These are phyloP conservation scores for Alcedo quadribrachys DNA, from an alignment of 2,797 vertebrate genomes.

Conservation along the genomic window DNA sequence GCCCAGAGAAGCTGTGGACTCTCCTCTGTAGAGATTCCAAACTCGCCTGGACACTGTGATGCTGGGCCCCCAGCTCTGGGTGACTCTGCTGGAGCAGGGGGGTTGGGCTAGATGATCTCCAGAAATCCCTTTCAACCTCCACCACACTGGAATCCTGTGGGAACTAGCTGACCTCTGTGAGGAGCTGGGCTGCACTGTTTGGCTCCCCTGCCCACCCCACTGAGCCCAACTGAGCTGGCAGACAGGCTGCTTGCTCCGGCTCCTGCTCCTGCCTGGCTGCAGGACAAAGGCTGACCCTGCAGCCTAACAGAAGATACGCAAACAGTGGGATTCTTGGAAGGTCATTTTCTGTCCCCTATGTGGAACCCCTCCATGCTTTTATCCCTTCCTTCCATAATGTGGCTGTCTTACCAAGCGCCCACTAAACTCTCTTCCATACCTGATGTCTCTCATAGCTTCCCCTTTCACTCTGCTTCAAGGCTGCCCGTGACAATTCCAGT, in stretches of 20 bases:
- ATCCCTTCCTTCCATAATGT: neutral
- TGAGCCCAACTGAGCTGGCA: neutral
- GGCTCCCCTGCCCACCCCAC: too few relatives aligned
- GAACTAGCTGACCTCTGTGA: neutral
- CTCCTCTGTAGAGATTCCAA: neutral
- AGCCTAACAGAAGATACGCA: neutral
- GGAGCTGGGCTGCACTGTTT: neutral
- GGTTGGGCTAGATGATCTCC: neutral
- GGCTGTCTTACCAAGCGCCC: neutral
- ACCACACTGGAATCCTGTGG: neutral
- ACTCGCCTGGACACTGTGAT: neutral
- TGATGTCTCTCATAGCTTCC: neutral
- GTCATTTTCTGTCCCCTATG: neutral
- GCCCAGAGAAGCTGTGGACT: neutral
- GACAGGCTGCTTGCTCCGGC: neutral
- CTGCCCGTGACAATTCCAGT: neutral
- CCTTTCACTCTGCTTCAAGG: neutral
- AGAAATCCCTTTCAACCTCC: neutral
- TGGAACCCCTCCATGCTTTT: accelerated
- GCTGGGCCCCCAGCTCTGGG: neutral
- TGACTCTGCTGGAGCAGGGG: neutral
- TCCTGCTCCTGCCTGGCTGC: neutral
- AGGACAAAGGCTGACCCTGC: neutral
- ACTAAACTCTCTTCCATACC: neutral
- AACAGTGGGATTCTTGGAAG: neutral